These are phyloP conservation scores for Melanocharis versteri DNA, from an alignment of 2,113 vertebrate genomes.

Conservation along the genomic window DNA sequence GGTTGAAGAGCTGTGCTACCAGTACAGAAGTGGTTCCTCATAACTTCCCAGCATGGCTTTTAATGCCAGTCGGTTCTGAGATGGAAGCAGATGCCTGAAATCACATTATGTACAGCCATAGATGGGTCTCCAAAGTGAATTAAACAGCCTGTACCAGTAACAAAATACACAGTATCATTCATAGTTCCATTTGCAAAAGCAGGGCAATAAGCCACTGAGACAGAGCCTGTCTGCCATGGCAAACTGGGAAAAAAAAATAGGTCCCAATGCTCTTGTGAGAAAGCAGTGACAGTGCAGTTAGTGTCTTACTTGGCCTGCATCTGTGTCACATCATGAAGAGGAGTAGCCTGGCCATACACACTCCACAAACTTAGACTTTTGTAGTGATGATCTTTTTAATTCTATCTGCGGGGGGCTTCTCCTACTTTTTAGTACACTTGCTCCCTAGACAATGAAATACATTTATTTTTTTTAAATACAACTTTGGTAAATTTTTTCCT, in stretches of 20 bases:
- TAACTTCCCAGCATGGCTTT: not conserved
- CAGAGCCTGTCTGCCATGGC: not conserved
- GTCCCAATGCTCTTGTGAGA: not conserved
- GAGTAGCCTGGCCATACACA: too few species aligned
- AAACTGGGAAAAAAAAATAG: rapidly evolving
- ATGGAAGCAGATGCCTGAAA: not conserved
- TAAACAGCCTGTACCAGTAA: not conserved
- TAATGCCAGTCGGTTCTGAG: not conserved
- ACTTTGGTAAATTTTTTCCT: not conserved
- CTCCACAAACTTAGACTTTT: not conserved
- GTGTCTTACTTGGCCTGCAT: not conserved
- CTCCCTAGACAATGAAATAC: not conserved
- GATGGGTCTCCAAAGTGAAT: not conserved
- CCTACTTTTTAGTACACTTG: not conserved
- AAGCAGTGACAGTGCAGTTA: not conserved
- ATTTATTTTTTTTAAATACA: not conserved
- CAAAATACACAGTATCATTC: not conserved
- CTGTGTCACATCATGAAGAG: not conserved
- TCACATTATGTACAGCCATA: not conserved
- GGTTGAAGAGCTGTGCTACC: not conserved
- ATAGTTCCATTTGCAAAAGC: not conserved
- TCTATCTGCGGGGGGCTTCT: not conserved
- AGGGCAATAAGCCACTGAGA: not conserved
- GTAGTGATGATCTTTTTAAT: not conserved
- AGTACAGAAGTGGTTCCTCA: not conserved